Percentiles rank a stretch among this genome's conserved stretches.
Evolutionary conservation across 2,797 vertebrate species (phyloP).

Genomic region (Mus minutoides): DNA sequence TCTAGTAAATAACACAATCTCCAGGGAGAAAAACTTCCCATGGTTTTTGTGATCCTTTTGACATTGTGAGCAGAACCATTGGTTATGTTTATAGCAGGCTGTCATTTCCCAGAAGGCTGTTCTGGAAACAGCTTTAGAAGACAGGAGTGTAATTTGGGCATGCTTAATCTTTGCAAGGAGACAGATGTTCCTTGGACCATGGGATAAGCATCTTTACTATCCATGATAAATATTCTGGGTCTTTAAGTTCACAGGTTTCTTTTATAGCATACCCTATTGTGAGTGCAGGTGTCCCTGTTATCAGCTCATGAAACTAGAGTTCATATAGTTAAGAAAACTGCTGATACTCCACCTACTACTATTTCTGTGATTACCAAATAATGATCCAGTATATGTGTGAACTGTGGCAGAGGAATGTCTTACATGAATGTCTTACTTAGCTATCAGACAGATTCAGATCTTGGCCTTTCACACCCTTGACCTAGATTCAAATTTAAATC

Average conservation of each 20-base stretch:
- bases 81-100: not conserved
- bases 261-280: not conserved
- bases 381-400: not conserved
- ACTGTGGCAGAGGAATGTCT: not conserved
- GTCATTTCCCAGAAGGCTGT: constrained; percentile 9
- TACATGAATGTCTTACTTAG: not conserved
- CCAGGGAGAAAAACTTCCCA: not conserved
- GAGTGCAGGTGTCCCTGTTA: not conserved
- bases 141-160: not conserved
- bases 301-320: not conserved
- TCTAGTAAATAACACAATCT: not conserved
- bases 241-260: not conserved
- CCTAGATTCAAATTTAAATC: constrained; percentile 9
- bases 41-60: not conserved
- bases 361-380: not conserved
- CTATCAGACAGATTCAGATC: not conserved
- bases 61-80: not conserved
- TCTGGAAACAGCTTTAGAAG: not conserved
- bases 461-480: not conserved
- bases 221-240: not conserved
- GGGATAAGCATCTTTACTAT: not conserved
- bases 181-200: not conserved
- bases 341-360: not conserved
- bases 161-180: not conserved
- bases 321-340: not conserved